Conservation (phyloP, 2,888 invertebrate species). For the Chalcis sispes region DNA sequence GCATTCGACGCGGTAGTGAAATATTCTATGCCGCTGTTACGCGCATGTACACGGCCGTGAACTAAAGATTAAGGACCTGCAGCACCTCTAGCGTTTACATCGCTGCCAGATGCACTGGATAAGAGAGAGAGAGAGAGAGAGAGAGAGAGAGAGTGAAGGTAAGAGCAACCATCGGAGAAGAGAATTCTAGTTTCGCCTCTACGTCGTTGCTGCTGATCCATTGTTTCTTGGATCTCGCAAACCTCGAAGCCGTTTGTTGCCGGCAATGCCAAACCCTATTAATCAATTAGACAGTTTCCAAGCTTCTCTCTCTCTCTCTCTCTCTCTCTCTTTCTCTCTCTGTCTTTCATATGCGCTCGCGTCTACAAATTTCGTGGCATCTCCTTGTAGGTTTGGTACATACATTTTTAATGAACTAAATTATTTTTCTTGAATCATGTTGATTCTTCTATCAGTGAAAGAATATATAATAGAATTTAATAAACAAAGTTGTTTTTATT, state of each 20-base stretch:
- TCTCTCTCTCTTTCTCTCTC: neutral
- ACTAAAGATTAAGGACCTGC: constrained; percentile 56
- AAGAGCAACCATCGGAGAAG: no score
- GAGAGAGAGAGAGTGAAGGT: no score
- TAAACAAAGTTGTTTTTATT: no score
- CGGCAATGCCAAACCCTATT: constrained; percentile 35
- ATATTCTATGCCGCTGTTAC: constrained; percentile 4
- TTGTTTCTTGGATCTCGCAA: neutral
- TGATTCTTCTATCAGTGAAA: no score
- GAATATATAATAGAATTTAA: no score
- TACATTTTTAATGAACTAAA: no score
- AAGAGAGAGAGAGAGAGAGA: constrained; percentile 7
- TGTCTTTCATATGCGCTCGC: neutral
- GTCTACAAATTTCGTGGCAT: no score
- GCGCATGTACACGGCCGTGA: constrained; percentile 6
- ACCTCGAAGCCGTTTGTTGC: constrained; percentile 22
- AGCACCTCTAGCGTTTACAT: constrained; percentile 56
- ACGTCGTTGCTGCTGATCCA: constrained; percentile 3
- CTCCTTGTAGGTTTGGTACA: no score
- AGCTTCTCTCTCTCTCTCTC: neutral
- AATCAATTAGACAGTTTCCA: constrained; percentile 43
- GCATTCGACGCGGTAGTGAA: constrained; percentile 45
- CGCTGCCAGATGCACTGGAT: constrained; percentile 55
- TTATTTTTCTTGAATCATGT: no score
- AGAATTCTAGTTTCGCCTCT: no score